Base-by-base conservation (phyloP, 2,888 invertebrate genomes). In the Automeris io region DNA sequence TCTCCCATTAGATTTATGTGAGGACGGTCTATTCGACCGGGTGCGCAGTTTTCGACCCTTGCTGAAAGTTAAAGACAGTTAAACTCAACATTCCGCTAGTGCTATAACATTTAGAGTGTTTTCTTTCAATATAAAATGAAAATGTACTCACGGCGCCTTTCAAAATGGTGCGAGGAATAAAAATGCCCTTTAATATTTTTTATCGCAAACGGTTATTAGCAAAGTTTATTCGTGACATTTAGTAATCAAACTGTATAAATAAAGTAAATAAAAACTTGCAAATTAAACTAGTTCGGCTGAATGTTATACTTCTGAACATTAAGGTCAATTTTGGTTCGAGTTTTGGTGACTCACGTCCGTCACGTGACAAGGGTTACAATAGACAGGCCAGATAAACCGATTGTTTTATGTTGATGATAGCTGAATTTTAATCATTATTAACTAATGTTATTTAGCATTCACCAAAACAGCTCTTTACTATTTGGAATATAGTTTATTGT, bases 1-100 rank as follows among this genome's bases (percentile, higher is more conserved):
- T 59, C 60, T 52, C 43, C 41, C 39, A 43, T 29, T 24, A 62
- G 62, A 69, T 68, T 69, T 68, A 68, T 65, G 52, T 47, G 43
- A 35, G 29, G 40, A 48, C 50, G 55, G 56, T 60, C 52, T 51
- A 50, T 57, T 51, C 53, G 47, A 53, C 41, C 47, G 43, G 40
- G 19, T 38, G 47, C 46, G 43, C 43, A 54, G 46, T 58, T 57
- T 60, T 59, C 51, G 51, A 53, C 57, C 58, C 58, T 53, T 43
- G 43, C 50, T 46, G n/a, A 56, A 57, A 57, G 54, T 62, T 58
- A 63, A 60, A 63, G 56, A 59, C 51, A 57, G 54, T 54, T 56
- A 50, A 64, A 54, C 52, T 51, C 47, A 44, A 49, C 48, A 34
- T 47, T 42, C 44, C 43, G 32, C 35, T 39, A 43, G 36, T 41